phyloP scores from a whole-genome alignment of 2,797 vertebrate species.

The Harpagifer antarcticus region DNA sequence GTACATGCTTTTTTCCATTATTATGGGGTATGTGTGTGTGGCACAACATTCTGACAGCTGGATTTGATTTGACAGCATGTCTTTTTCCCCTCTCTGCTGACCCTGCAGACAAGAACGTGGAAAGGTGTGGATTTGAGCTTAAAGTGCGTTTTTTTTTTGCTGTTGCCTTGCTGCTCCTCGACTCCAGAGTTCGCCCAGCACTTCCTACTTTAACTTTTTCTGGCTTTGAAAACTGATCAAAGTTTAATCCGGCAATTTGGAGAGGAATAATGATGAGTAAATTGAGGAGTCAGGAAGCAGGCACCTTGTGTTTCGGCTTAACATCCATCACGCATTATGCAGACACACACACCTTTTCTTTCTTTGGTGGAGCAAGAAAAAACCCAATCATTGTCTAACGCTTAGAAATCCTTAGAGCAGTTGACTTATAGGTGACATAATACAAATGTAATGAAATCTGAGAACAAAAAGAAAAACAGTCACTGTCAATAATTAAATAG shows the following conservation, averaged over 20 bases:
- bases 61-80: constrained; percentile 65
- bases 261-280: constrained; percentile 50
- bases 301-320: constrained; percentile 1
- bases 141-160: constrained; percentile 27
- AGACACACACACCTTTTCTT: constrained; percentile 19
- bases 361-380: constrained; percentile 45
- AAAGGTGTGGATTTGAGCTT: constrained; percentile 23
- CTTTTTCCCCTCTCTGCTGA: constrained; percentile 45
- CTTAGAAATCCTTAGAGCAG: constrained; percentile 27
- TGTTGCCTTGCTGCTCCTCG: constrained; percentile 11
- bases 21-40: constrained; percentile 27
- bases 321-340: constrained; percentile 15
- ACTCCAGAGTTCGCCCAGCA: constrained; percentile 16
- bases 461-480: background rate
- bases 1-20: constrained; percentile 39
- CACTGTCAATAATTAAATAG: constrained; percentile 43
- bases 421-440: constrained; percentile 36
- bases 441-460: constrained; percentile 22
- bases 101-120: constrained; percentile 41
- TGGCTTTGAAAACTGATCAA: constrained; percentile 21
- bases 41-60: constrained; percentile 40
- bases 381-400: constrained; percentile 38
- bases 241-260: constrained; percentile 47
- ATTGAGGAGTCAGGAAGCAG: constrained; percentile 11
- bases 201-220: background rate